These are phyloP conservation scores for Stegodyphus mimosarum DNA, from an alignment of 1,140 invertebrate genomes.

Conservation along the genomic window DNA sequence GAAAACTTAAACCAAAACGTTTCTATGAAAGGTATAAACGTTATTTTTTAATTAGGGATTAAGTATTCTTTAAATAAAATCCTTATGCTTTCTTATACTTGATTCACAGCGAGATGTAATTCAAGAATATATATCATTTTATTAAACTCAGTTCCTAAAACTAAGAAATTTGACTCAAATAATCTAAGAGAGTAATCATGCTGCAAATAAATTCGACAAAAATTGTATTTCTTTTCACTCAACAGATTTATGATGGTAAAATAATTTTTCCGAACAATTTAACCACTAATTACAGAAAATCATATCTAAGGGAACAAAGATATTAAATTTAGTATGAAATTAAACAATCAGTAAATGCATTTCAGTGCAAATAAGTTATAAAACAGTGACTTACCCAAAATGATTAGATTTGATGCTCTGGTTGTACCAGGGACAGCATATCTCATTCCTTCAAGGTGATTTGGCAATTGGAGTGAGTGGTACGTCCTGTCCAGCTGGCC, in stretches of 20 bases:
- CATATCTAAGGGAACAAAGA: neutral
- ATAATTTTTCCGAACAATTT: neutral
- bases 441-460: conserved; percentile 44
- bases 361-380: no score
- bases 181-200: no score
- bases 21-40: neutral
- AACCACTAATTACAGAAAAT: neutral
- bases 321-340: neutral
- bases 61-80: neutral
- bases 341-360: neutral
- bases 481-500: conserved; percentile 18
- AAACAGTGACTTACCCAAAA: conserved; percentile 15
- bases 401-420: conserved; percentile 42
- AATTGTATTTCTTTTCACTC: neutral
- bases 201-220: neutral
- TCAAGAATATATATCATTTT: neutral
- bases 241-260: neutral
- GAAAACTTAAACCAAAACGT: neutral
- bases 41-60: neutral
- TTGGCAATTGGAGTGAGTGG: conserved; percentile 28
- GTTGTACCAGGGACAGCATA: neutral
- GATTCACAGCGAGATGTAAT: neutral
- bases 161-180: no score
- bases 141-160: no score
- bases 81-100: neutral